phyloP scores from a whole-genome alignment of 2,797 vertebrate genomes.

The Onychomys torridus region DNA sequence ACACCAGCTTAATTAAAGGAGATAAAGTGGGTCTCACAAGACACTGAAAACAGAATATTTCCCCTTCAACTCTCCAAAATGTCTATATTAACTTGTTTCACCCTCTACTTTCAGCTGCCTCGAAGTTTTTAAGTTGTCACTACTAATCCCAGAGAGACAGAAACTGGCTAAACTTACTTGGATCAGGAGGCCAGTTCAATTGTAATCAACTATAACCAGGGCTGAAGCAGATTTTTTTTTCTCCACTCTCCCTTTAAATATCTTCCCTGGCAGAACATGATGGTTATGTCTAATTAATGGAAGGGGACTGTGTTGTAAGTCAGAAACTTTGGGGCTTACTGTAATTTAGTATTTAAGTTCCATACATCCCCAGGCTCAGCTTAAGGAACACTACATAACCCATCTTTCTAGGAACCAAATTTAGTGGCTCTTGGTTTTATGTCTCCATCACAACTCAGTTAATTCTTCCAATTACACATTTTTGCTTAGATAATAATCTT shows the following conservation, averaged over 20 bases:
- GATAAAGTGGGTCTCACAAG: slow-evolving; percentile 8
- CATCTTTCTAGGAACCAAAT: neutral
- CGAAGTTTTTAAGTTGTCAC: neutral
- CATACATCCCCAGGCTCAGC: neutral
- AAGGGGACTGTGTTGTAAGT: neutral
- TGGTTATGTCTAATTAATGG: neutral
- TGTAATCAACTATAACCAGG: neutral
- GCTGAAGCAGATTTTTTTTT: neutral
- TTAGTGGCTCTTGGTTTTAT: neutral
- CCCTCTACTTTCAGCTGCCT: neutral
- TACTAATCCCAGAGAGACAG: neutral
- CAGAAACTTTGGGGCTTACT: neutral
- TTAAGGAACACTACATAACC: neutral
- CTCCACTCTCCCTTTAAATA: neutral
- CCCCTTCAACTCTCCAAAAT: neutral
- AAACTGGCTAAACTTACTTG: neutral
- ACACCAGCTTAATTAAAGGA: slow-evolving; percentile 54
- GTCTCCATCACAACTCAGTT: neutral
- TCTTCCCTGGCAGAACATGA: neutral
- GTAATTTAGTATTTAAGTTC: neutral
- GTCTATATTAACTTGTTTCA: neutral
- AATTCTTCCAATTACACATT: slow-evolving; percentile 10
- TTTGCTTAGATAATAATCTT: neutral
- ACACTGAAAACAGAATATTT: neutral
- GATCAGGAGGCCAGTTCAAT: neutral